Evolutionary conservation across 2,113 vertebrate genomes (phyloP).

Genomic region (Leucosticte australis): DNA sequence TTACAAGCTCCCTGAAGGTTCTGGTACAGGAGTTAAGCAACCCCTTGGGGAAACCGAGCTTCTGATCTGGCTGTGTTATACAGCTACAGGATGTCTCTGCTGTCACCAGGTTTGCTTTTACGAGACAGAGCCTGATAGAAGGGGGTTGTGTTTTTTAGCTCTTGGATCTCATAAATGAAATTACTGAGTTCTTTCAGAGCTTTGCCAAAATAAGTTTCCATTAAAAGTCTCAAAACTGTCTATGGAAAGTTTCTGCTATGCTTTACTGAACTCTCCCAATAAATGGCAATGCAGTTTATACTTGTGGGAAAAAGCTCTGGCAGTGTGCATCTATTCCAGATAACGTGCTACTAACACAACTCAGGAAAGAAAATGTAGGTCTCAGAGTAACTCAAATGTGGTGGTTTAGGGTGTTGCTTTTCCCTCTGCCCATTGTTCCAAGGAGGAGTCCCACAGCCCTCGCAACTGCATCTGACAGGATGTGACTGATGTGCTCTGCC

Average conservation of each 20-base stretch:
- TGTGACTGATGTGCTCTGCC: neutral
- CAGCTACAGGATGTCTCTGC: neutral
- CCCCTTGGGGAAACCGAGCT: neutral
- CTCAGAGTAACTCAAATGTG: neutral
- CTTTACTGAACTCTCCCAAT: neutral
- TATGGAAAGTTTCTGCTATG: neutral
- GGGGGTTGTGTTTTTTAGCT: neutral
- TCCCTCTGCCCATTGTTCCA: rapidly evolving
- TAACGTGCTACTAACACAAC: neutral
- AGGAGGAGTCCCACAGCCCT: neutral
- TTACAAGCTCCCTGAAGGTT: neutral
- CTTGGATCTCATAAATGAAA: neutral
- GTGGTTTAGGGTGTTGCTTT: neutral
- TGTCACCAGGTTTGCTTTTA: slow-evolving; percentile 23
- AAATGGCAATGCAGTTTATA: neutral
- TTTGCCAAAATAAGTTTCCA: slow-evolving; percentile 29
- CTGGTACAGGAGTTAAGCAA: neutral
- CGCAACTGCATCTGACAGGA: neutral
- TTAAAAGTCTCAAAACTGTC: neutral
- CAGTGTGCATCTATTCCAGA: neutral
- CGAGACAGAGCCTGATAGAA: rapidly evolving
- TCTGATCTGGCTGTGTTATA: neutral
- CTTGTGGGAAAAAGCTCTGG: neutral
- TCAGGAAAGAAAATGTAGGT: neutral
- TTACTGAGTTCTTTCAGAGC: neutral